A percentile compares a stretch with the other conserved stretches of the same genome.
These are phyloP conservation scores for Kryptolebias ocellatus DNA, from an alignment of 2,797 vertebrate species.

Conservation along the genomic window DNA sequence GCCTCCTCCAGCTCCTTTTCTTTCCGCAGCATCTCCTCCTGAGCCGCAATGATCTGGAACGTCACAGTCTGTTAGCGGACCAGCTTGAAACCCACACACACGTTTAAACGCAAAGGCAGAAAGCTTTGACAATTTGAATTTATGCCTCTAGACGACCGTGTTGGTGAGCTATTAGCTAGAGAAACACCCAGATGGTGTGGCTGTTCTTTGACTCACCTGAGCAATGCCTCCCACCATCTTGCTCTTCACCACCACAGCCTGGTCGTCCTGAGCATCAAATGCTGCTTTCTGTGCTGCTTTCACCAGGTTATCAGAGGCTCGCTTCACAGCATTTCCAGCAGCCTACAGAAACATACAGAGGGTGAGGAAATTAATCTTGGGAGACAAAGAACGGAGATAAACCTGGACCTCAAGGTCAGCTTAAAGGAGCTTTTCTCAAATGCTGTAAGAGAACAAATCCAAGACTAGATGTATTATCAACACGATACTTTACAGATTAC, in stretches of 20 bases:
- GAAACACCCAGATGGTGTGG: not conserved
- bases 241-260: conserved; percentile 95
- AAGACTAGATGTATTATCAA: not conserved
- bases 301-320: conserved; percentile 95
- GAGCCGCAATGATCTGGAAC: conserved; percentile 94
- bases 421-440: not conserved
- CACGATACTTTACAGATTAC: not conserved
- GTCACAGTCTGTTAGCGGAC: not conserved
- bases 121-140: no score
- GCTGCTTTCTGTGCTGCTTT: conserved; percentile 97
- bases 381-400: no score
- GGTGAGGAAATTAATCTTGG: no score
- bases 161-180: no score
- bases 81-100: not conserved
- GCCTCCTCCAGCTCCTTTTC: conserved; percentile 95
- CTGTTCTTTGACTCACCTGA: conserved; percentile 86
- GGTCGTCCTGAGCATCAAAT: conserved; percentile 93
- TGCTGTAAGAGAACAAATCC: not conserved
- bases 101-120: no score
- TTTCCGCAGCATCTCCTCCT: conserved; percentile 98
- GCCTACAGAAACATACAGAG: conserved; percentile 74
- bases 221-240: conserved; percentile 99
- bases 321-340: conserved; percentile 95
- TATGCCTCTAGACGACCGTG: no score
- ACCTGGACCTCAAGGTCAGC: not conserved